Base-by-base conservation (phyloP, 2,797 vertebrate species). In the Capromys pilorides region DNA sequence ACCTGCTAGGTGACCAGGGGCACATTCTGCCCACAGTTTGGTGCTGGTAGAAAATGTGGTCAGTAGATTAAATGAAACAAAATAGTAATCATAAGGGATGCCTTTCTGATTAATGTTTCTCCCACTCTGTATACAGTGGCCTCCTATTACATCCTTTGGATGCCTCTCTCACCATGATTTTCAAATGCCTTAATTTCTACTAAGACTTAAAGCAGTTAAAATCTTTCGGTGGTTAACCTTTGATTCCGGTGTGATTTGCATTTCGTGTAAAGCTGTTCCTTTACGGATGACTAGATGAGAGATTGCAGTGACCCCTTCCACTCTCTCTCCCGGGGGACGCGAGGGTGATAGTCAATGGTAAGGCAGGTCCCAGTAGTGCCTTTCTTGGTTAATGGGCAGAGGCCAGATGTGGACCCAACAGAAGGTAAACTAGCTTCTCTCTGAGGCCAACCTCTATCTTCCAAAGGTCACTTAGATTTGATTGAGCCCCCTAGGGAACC, bases 121-220 rank as follows among this genome's bases (percentile, higher is more conserved):
- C 88, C 28, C 59, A 11, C 41, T 39, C 75, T 57, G 12, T 12
- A 14, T n/a, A 62, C 36, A 19, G 21, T 39, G 13, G 33, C 6
- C n/a, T 93, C 83, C 88, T 41, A 39, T 73, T 86, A 57, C 9
- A 89, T 36, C 22, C 54, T 95, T 91, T 87, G 69, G 61, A 81
- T 79, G 81, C 80, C 59, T 57, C 24, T 13, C 88, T 91, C 33
- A 89, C 59, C 77, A 1, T 31, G 33, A 54, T 64, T 91, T 88
- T 86, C 19, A 82, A 90, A 88, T 86, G 81, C 51, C 3, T 49
- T 79, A 36, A 31, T 86, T 85, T 95, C 45, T 78, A 54, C 64
- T 64, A 79, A 93, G 88, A 78, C 49, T 64, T 62, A 62, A 36
- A 59, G 26, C 36, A 75, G 31, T 84, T 95, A 90, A 94, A 90